Evolutionary conservation across 2,113 vertebrate species (phyloP).

Genomic region (Chamaea fasciata): DNA sequence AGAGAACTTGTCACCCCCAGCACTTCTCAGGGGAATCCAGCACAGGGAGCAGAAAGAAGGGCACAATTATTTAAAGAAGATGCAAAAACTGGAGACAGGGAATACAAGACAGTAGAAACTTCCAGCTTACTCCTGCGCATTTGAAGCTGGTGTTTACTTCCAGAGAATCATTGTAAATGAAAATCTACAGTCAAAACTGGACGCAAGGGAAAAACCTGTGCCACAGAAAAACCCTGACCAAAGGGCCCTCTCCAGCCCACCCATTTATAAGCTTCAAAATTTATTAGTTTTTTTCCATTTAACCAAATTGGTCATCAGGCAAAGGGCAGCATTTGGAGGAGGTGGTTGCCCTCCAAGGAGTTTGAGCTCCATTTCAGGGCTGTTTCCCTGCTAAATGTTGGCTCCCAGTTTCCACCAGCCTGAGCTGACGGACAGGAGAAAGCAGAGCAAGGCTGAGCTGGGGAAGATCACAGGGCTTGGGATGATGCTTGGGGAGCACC

Average conservation of each 20-base stretch:
- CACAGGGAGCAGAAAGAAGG: not conserved
- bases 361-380: not conserved
- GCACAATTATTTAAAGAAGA: not conserved
- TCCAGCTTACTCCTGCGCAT: not conserved
- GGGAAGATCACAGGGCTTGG: not conserved
- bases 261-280: not conserved
- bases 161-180: not conserved
- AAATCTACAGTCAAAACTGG: not conserved
- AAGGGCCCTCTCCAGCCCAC: not conserved
- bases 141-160: not conserved
- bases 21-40: not conserved
- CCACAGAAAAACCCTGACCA: not conserved
- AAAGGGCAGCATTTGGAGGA: not conserved
- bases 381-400: not conserved
- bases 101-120: not conserved
- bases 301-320: fast-evolving
- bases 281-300: not conserved
- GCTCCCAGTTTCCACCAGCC: not conserved
- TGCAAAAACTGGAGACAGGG: not conserved
- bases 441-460: not conserved
- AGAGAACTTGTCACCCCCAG: not conserved
- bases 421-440: not conserved
- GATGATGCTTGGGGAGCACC: not conserved
- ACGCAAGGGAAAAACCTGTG: not conserved
- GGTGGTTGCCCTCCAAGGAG: not conserved